These are phyloP conservation scores for Aplocera efformata DNA, from an alignment of 2,888 invertebrate species.

Conservation along the genomic window DNA sequence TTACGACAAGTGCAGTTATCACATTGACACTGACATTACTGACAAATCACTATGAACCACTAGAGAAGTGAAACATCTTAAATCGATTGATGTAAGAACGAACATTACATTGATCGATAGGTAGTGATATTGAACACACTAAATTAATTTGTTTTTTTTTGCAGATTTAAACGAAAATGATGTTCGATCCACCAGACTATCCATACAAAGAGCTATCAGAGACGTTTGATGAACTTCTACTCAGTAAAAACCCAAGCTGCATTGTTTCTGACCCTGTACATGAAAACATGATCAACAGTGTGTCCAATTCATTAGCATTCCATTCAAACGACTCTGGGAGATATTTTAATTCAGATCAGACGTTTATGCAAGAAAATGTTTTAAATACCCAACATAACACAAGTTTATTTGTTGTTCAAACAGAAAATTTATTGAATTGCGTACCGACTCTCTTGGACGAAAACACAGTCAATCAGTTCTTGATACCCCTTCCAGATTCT, in stretches of 20 bases:
- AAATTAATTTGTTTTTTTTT: conserved; percentile 1
- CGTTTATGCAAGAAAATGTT: conserved; percentile 35
- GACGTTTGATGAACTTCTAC: conserved; percentile 58
- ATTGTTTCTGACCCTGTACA: conserved; percentile 11
- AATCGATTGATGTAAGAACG: too few species aligned
- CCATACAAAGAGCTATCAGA: conserved; percentile 66
- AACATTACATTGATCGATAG: too few species aligned
- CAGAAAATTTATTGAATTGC: conserved; percentile 57
- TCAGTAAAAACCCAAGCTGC: conserved; percentile 30
- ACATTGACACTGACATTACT: conserved; percentile 3
- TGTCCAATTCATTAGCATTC: conserved; percentile 44
- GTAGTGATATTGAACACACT: too few species aligned
- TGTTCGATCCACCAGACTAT: conserved; percentile 74
- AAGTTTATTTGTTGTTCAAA: conserved; percentile 44
- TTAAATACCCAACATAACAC: conserved; percentile 4
- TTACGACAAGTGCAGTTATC: too few species aligned
- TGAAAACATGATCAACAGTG: conserved; percentile 14
- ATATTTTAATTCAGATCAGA: conserved; percentile 51
- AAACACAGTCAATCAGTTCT: conserved; percentile 68
- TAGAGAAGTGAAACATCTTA: too few species aligned
- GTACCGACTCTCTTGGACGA: conserved; percentile 67
- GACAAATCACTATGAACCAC: background rate
- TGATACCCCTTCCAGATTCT: conserved; percentile 55
- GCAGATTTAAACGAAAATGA: conserved; percentile 47
- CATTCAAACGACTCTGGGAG: conserved; percentile 56